phyloP scores from a whole-genome alignment of 2,797 vertebrate genomes.

The Tenualosa thibaudeaui region DNA sequence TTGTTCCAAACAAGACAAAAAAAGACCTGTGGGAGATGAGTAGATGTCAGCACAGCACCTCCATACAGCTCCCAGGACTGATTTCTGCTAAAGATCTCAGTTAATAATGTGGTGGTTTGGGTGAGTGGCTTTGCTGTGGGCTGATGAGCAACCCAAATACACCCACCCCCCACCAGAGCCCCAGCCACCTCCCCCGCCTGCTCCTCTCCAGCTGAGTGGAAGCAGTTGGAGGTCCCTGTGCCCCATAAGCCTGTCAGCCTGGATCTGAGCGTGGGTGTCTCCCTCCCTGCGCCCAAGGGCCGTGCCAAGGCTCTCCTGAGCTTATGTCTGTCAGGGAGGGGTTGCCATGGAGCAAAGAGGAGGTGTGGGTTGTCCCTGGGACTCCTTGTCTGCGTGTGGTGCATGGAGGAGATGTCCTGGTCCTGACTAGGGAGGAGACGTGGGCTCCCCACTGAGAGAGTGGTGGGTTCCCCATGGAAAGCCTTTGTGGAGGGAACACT shows the following conservation, averaged over 20 bases:
- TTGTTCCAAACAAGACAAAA: not conserved
- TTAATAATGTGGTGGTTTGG: not conserved
- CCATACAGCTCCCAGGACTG: not conserved
- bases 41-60: not conserved
- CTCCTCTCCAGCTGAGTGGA: conserved; percentile 10
- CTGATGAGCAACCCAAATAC: not conserved
- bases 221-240: not conserved
- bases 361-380: not conserved
- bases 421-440: not conserved
- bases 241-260: conserved; percentile 5
- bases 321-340: not conserved
- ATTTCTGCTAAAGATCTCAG: not conserved
- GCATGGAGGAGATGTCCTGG: not conserved
- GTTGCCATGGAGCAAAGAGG: not conserved
- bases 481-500: not conserved
- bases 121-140: not conserved
- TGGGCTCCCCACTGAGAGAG: not conserved
- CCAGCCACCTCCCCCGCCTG: not conserved
- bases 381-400: not conserved
- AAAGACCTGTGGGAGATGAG: not conserved
- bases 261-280: not conserved
- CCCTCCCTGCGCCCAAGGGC: not conserved
- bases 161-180: not conserved
- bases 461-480: not conserved
- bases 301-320: not conserved